These are phyloP conservation scores for Sceloporus tristichus DNA, from an alignment of 2,113 vertebrate genomes.

Conservation along the genomic window DNA sequence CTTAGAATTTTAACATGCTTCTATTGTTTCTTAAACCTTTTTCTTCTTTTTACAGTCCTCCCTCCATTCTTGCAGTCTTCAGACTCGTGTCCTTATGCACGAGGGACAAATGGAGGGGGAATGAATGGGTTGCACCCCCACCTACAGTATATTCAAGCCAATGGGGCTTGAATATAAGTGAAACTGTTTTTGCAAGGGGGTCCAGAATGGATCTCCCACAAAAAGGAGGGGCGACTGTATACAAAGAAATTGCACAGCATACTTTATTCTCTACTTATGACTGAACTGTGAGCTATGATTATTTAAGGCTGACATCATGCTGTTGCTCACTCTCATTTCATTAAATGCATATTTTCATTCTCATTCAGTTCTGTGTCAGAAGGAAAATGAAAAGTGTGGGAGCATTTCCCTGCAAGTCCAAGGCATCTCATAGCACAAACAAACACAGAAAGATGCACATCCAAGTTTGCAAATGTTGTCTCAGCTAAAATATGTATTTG, in stretches of 20 bases:
- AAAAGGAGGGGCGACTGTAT: too few relatives aligned
- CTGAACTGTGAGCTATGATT: background rate
- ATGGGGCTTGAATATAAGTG: too few relatives aligned
- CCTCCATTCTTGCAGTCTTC: too few relatives aligned
- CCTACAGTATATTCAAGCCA: too few relatives aligned
- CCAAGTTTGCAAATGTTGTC: background rate
- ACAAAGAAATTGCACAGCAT: background rate
- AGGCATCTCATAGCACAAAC: too few relatives aligned
- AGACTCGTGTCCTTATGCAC: too few relatives aligned
- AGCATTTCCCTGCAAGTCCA: background rate
- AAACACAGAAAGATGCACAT: background rate
- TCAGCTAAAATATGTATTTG: background rate
- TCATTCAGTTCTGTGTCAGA: slow-evolving; percentile 60
- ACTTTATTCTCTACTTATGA: slow-evolving; percentile 25
- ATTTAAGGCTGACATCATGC: background rate
- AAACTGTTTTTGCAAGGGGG: too few relatives aligned
- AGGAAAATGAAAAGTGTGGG: background rate
- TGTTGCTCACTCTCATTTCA: slow-evolving; percentile 6
- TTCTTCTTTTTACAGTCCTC: background rate
- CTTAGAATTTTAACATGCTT: background rate
- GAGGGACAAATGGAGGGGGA: too few relatives aligned
- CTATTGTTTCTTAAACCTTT: background rate
- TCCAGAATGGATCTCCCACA: too few relatives aligned
- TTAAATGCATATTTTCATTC: slow-evolving; percentile 45
- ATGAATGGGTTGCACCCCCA: too few relatives aligned